Base-by-base conservation (phyloP, 2,888 invertebrate genomes). In the Entomobrya proxima region DNA sequence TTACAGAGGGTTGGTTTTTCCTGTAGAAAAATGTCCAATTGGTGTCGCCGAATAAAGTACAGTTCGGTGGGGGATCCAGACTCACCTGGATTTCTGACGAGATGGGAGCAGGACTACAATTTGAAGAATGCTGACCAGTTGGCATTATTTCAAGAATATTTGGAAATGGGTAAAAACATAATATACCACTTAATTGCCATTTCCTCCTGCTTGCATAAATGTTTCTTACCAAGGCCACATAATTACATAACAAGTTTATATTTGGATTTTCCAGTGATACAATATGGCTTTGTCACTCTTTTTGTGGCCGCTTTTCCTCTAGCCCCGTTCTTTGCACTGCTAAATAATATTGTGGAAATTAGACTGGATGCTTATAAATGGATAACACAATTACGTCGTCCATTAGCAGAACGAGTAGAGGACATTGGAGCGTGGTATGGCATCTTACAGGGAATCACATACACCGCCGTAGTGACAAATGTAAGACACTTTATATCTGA, bases 221-320 rank as follows among this genome's bases (percentile, higher is more conserved):
- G n/a, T n/a, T n/a, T n/a, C n/a, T n/a, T n/a, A n/a, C n/a, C n/a
- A n/a, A n/a, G n/a, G n/a, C n/a, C n/a, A 40, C 44, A 40, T 40
- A 15, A 40, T 40, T 40, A 11, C 9, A 40, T 40, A 40, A 15
- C 7, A 40, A 7, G 7, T 40, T 40, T 40, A 11, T 40, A 11
- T 15, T 40, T 40, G 44, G 50, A 44, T n/a, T 84, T 58, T 58
- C 35, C 92, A 98, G 98, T 98, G 88, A 94, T 99, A 0, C 99
- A 99, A 92, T 99, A 98, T 91, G 99, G 99, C 0, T 99, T 99
- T 92, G 97, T 98, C 0, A 98, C 98, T 0, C 93, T 99, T 0
- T 99, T 99, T 92, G 98, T 98, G 86, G 98, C 98, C 0, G 98
- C 98, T 0, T 99, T 99, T 91, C 99, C 98, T 0, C 92, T 99